Percentiles rank a stretch among this genome's conserved stretches.
phyloP scores from a whole-genome alignment of 2,797 vertebrate genomes.

The Hybognathus amarus region DNA sequence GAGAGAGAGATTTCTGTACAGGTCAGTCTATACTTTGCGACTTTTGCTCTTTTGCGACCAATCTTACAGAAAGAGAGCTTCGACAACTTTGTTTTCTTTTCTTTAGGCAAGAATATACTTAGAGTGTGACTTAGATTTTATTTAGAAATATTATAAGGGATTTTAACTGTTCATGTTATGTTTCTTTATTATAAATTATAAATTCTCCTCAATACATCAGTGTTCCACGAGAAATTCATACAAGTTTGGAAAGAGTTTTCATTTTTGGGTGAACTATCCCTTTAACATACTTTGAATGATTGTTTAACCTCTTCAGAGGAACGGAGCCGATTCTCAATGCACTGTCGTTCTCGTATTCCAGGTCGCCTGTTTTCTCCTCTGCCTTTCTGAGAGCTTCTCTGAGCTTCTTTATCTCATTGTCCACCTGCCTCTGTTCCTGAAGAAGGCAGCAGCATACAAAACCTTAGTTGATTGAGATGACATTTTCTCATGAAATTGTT shows the following conservation, averaged over 20 bases:
- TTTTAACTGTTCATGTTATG: too few species aligned
- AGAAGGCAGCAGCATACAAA: background rate
- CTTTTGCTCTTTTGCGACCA: too few species aligned
- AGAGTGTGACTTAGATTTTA: too few species aligned
- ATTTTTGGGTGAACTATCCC: background rate
- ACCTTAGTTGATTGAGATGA: background rate
- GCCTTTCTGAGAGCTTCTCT: conserved; percentile 70
- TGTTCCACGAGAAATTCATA: background rate
- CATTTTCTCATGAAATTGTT: too few species aligned
- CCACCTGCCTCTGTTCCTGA: conserved; percentile 63
- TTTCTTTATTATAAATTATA: too few species aligned
- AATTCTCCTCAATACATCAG: too few species aligned
- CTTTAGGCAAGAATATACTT: too few species aligned
- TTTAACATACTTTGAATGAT: background rate
- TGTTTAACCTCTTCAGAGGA: conserved; percentile 66
- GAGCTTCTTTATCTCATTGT: conserved; percentile 65
- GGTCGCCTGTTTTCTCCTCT: conserved; percentile 62
- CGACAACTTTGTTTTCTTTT: too few species aligned
- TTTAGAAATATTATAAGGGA: too few species aligned
- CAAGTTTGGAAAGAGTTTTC: background rate
- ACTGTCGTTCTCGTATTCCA: conserved; percentile 69
- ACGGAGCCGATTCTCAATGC: conserved; percentile 67
- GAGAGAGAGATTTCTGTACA: too few species aligned
- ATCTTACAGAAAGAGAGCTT: too few species aligned
- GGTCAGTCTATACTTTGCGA: too few species aligned